Conservation (phyloP, 2,888 invertebrate species). For the Diabrotica balteata region DNA sequence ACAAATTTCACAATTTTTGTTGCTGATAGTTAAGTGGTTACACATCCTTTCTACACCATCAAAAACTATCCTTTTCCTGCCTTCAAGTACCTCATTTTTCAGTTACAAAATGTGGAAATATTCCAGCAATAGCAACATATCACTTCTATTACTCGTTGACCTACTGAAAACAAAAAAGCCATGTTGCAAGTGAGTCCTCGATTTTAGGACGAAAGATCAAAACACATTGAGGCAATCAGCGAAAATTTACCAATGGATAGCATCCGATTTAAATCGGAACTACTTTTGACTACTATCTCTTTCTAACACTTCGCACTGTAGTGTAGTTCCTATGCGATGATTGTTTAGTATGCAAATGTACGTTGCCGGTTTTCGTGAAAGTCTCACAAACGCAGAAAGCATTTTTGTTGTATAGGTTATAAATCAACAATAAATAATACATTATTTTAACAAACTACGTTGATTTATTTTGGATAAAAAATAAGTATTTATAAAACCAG, state of each 20-base stretch:
- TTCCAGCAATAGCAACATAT: slow-evolving; percentile 10
- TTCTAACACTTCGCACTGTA: slow-evolving; percentile 38
- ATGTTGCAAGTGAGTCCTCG: slow-evolving; percentile 23
- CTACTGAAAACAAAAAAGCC: slow-evolving; percentile 24
- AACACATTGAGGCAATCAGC: slow-evolving; percentile 45
- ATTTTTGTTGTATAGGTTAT: too few relatives aligned
- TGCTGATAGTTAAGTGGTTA: too few relatives aligned
- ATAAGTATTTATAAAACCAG: too few relatives aligned
- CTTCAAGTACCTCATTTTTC: slow-evolving; percentile 10
- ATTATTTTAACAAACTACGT: too few relatives aligned
- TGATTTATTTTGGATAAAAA: too few relatives aligned
- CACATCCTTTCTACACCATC: too few relatives aligned
- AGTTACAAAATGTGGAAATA: slow-evolving; percentile 5
- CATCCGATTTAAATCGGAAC: slow-evolving; percentile 40
- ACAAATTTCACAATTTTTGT: too few relatives aligned
- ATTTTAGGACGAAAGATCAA: slow-evolving; percentile 46
- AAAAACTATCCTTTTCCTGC: not conserved
- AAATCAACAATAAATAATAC: too few relatives aligned
- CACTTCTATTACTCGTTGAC: slow-evolving; percentile 12
- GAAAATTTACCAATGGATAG: slow-evolving; percentile 47
- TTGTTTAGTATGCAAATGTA: not conserved
- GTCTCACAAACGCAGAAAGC: not conserved
- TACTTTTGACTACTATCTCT: slow-evolving; percentile 44
- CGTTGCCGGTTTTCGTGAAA: not conserved
- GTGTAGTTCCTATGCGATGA: not conserved